phyloP scores from a whole-genome alignment of 2,113 vertebrate genomes.

The Syngnathus scovelli region DNA sequence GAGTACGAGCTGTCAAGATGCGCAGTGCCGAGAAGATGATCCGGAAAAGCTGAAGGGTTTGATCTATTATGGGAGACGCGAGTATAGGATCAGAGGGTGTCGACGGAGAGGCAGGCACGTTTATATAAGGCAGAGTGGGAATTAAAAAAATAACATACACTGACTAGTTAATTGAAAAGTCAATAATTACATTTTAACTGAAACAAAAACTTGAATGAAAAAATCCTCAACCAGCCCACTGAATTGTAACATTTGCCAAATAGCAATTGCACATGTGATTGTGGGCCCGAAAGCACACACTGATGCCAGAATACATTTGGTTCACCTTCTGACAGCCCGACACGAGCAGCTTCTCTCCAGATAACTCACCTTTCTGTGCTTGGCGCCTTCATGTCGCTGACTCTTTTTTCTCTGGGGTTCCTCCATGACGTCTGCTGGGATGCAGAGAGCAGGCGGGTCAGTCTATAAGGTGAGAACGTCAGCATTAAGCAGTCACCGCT shows the following conservation, averaged over 20 bases:
- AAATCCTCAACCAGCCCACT: too few relatives aligned
- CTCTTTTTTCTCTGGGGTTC: constrained; percentile 72
- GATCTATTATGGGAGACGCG: neutral
- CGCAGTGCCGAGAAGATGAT: neutral
- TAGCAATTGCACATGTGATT: neutral
- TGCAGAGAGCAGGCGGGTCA: constrained; percentile 18
- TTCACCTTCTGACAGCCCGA: neutral
- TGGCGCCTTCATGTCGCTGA: constrained; percentile 70
- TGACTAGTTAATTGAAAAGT: neutral
- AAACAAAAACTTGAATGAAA: too few relatives aligned
- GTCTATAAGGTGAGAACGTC: constrained; percentile 19
- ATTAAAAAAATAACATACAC: neutral
- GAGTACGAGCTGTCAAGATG: neutral
- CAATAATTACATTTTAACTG: too few relatives aligned
- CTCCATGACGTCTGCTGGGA: constrained; percentile 71
- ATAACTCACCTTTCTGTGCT: constrained; percentile 78
- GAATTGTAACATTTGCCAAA: too few relatives aligned
- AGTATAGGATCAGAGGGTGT: neutral
- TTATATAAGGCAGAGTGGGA: neutral
- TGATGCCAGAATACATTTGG: neutral
- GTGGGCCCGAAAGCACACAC: neutral
- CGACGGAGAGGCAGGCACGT: neutral
- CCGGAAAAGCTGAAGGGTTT: neutral
- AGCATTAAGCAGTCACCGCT: constrained; percentile 12
- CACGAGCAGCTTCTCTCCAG: neutral